phyloP scores from a whole-genome alignment of 2,113 vertebrate genomes.

The Tautogolabrus adspersus region DNA sequence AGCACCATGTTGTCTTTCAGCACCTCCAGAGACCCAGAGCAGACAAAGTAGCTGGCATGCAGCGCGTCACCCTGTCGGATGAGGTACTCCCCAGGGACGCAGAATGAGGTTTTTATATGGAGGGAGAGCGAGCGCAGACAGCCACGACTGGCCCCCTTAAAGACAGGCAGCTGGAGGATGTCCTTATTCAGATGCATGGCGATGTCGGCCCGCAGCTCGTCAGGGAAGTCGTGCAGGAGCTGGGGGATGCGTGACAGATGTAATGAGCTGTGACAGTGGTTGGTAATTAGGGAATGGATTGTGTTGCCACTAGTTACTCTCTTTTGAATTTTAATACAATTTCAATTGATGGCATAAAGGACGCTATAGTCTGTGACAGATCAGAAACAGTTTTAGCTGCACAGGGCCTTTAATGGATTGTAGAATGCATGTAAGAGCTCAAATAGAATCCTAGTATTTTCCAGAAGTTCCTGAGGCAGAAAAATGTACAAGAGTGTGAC shows the following conservation, averaged over 20 bases:
- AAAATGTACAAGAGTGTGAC: slow-evolving; percentile 6
- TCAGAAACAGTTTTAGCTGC: slow-evolving; percentile 17
- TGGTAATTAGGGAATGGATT: slow-evolving; percentile 49
- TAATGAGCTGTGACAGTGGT: slow-evolving; percentile 58
- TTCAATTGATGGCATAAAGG: slow-evolving; percentile 12
- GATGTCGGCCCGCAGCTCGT: slow-evolving; percentile 95
- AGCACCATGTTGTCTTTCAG: slow-evolving; percentile 93
- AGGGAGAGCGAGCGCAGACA: slow-evolving; percentile 95
- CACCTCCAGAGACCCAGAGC: slow-evolving; percentile 96
- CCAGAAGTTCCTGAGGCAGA: not conserved
- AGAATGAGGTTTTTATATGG: slow-evolving; percentile 97
- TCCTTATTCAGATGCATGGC: slow-evolving; percentile 98
- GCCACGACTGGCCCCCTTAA: slow-evolving; percentile 92
- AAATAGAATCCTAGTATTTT: not conserved
- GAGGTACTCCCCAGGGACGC: slow-evolving; percentile 94
- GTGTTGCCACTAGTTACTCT: slow-evolving; percentile 35
- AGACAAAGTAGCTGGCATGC: slow-evolving; percentile 96
- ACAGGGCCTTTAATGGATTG: slow-evolving; percentile 9
- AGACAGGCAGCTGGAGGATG: slow-evolving; percentile 95
- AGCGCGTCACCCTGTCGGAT: slow-evolving; percentile 93
- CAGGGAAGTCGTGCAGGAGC: slow-evolving; percentile 97
- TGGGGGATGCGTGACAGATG: slow-evolving; percentile 71
- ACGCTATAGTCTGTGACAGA: slow-evolving; percentile 16
- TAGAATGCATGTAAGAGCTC: slow-evolving; percentile 8
- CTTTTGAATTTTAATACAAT: slow-evolving; percentile 50